Conservation (phyloP, 2,113 vertebrate genomes). For the Peromyscus leucopus region DNA sequence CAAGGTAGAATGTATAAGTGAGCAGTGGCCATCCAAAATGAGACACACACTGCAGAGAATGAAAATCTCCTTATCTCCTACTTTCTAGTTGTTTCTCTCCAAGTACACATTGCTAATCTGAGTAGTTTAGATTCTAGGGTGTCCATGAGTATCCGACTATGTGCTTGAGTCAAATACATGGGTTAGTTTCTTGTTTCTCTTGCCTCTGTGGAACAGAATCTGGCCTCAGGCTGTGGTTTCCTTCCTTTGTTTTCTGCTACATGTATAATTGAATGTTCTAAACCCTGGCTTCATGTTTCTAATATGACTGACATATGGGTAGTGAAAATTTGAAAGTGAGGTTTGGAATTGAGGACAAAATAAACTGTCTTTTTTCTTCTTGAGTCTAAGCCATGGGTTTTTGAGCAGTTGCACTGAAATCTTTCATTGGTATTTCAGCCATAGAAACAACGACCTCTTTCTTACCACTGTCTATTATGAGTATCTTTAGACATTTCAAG, state of each 20-base stretch:
- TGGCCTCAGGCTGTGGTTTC: not conserved
- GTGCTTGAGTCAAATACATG: not conserved
- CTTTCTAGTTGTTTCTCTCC: not conserved
- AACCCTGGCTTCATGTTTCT: constrained; percentile 23
- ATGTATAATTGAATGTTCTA: not conserved
- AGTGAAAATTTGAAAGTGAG: not conserved
- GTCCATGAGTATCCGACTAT: not conserved
- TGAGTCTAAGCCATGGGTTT: not conserved
- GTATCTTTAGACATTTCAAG: not conserved
- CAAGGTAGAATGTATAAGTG: not conserved
- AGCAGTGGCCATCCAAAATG: not conserved
- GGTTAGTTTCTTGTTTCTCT: not conserved
- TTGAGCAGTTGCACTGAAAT: constrained; percentile 40
- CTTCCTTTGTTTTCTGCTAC: constrained; percentile 10
- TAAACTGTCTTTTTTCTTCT: not conserved
- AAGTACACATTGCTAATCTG: not conserved
- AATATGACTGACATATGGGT: not conserved
- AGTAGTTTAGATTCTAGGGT: not conserved
- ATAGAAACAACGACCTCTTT: not conserved
- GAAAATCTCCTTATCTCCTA: not conserved
- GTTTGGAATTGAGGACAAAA: not conserved
- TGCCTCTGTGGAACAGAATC: not conserved
- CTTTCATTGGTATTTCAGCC: not conserved
- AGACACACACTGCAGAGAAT: not conserved
- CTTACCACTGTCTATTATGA: not conserved